These are phyloP conservation scores for Pseudocheirus occidentalis DNA, from an alignment of 2,797 vertebrate genomes.

Conservation along the genomic window DNA sequence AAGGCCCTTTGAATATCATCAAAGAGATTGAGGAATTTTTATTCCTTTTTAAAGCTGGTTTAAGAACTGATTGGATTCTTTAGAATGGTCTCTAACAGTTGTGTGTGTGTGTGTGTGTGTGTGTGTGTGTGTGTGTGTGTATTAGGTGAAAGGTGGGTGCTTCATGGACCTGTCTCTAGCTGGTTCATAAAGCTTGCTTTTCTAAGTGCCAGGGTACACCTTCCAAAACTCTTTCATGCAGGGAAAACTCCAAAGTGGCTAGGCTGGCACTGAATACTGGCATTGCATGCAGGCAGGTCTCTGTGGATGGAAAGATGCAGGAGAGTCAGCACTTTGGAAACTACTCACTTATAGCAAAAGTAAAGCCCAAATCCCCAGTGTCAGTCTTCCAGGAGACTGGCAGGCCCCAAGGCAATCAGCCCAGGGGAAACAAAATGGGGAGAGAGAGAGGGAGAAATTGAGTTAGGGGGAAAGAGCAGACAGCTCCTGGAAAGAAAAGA, in stretches of 20 bases:
- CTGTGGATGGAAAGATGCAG: conserved; percentile 61
- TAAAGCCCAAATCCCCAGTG: conserved; percentile 37
- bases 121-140: neutral
- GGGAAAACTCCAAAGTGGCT: conserved; percentile 64
- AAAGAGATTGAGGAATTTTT: conserved; percentile 86
- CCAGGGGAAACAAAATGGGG: neutral
- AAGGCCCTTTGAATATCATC: conserved; percentile 86
- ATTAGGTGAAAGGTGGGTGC: neutral
- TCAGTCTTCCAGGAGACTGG: conserved; percentile 10
- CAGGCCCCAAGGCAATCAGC: conserved; percentile 11
- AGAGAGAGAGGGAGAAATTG: neutral
- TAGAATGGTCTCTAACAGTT: conserved; percentile 45
- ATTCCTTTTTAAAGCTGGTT: conserved; percentile 85
- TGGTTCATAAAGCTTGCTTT: conserved; percentile 75
- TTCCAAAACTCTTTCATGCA: conserved; percentile 73
- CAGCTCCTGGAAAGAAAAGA: neutral
- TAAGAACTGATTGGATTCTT: conserved; percentile 79
- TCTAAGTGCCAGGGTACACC: conserved; percentile 68
- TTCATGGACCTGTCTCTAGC: conserved; percentile 45
- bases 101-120: neutral
- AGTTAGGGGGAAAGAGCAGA: neutral
- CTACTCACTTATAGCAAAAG: conserved; percentile 67
- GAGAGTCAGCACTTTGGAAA: conserved; percentile 78
- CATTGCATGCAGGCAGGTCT: conserved; percentile 63
- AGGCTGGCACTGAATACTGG: conserved; percentile 76